A percentile compares a stretch with the other conserved stretches of the same genome.
These are phyloP conservation scores for Xiphophorus birchmanni DNA, from an alignment of 2,797 vertebrate genomes.

Conservation along the genomic window DNA sequence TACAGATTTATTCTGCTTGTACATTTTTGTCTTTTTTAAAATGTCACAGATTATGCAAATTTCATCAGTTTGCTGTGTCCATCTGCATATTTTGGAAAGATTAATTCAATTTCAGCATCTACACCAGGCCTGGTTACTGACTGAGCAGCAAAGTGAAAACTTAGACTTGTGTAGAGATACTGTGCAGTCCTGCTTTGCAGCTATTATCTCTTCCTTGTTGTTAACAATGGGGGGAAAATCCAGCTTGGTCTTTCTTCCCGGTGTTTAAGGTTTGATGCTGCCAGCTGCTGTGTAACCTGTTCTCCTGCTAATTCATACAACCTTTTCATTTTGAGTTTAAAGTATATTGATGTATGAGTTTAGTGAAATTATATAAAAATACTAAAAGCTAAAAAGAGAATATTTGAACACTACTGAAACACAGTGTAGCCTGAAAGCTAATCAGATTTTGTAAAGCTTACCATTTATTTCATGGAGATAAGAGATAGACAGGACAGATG, in stretches of 20 bases:
- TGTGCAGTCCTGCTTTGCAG: background rate
- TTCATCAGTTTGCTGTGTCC: background rate
- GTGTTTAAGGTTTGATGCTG: background rate
- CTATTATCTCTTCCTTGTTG: slow-evolving; percentile 5
- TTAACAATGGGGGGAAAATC: slow-evolving; percentile 3
- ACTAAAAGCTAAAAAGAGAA: background rate
- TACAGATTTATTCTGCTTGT: background rate
- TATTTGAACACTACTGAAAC: background rate
- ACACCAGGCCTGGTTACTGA: background rate
- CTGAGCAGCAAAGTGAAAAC: background rate
- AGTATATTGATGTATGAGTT: background rate
- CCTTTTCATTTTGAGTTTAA: background rate
- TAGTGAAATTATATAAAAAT: background rate
- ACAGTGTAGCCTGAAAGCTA: background rate
- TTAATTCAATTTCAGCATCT: background rate
- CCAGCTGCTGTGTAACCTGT: background rate
- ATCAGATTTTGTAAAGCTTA: background rate
- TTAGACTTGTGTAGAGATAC: background rate
- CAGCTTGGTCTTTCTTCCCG: slow-evolving; percentile 6
- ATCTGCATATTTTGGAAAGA: background rate
- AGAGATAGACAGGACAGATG: background rate
- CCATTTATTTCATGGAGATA: background rate
- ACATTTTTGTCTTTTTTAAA: background rate
- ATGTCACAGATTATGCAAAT: background rate
- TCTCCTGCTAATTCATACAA: background rate